These are phyloP conservation scores for Thysanoteuthis rhombus DNA, from an alignment of 2,888 invertebrate genomes.

Conservation along the genomic window DNA sequence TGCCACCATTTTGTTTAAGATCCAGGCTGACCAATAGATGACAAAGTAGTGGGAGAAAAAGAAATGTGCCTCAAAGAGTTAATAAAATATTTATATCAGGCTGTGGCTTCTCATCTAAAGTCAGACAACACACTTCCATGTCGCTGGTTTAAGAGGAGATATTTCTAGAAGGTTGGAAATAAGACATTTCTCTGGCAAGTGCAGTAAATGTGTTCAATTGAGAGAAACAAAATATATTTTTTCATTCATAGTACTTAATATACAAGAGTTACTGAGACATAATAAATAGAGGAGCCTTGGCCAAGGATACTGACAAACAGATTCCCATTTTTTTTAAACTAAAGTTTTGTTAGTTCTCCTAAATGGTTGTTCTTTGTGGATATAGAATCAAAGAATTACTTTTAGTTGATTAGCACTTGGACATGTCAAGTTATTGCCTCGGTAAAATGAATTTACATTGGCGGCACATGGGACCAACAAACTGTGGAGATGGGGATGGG, in stretches of 20 bases:
- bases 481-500: no score
- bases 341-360: background rate
- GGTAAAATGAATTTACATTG: no score
- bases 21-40: no score
- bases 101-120: background rate
- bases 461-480: no score
- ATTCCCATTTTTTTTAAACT: background rate
- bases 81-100: no score
- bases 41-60: no score
- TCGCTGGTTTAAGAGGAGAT: background rate
- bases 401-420: no score
- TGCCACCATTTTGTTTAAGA: no score
- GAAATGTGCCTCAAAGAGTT: no score
- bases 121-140: background rate
- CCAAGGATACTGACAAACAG: background rate
- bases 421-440: no score
- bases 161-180: background rate
- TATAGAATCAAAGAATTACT: background rate
- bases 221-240: background rate
- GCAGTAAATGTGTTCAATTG: background rate
- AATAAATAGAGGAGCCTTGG: background rate
- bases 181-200: background rate
- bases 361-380: background rate
- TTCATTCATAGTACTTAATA: background rate
- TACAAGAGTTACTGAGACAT: background rate